Percentiles rank a stretch among this genome's conserved stretches.
Evolutionary conservation across 2,888 invertebrate genomes (phyloP).

Genomic region (Diogma glabrata): DNA sequence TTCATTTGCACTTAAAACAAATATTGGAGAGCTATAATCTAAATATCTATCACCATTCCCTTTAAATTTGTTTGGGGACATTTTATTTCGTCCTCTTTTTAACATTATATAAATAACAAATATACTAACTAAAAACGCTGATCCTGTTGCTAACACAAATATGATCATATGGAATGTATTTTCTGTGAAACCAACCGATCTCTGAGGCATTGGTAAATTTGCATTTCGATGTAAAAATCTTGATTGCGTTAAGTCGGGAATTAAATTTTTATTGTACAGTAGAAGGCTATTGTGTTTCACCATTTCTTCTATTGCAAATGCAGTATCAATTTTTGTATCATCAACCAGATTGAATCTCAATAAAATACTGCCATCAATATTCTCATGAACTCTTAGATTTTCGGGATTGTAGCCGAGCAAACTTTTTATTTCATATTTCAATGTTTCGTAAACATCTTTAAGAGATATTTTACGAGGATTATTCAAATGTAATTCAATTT

Average conservation of each 20-base stretch:
- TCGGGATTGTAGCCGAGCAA: conserved; percentile 39
- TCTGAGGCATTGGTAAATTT: conserved; percentile 24
- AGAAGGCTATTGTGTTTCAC: conserved; percentile 39
- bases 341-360: conserved; percentile 57
- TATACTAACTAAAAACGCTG: conserved; percentile 68
- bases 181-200: conserved; percentile 31
- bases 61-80: conserved; percentile 17
- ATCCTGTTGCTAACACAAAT: conserved; percentile 64
- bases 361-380: conserved; percentile 39
- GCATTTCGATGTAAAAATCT: conserved; percentile 44
- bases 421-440: conserved; percentile 33
- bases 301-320: conserved; percentile 67
- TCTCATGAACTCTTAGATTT: conserved; percentile 41
- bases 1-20: conserved; percentile 30
- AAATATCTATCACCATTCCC: conserved; percentile 26
- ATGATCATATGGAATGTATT: conserved; percentile 59
- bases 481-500: conserved; percentile 61
- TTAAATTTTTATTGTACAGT: conserved; percentile 33
- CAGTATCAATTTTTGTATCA: conserved; percentile 62
- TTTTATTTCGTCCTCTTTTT: conserved; percentile 46
- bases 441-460: conserved; percentile 39
- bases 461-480: conserved; percentile 42
- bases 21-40: conserved; percentile 35
- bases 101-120: conserved; percentile 62
- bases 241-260: conserved; percentile 51